phyloP scores from a whole-genome alignment of 2,888 invertebrate species.

The Thera britannica region DNA sequence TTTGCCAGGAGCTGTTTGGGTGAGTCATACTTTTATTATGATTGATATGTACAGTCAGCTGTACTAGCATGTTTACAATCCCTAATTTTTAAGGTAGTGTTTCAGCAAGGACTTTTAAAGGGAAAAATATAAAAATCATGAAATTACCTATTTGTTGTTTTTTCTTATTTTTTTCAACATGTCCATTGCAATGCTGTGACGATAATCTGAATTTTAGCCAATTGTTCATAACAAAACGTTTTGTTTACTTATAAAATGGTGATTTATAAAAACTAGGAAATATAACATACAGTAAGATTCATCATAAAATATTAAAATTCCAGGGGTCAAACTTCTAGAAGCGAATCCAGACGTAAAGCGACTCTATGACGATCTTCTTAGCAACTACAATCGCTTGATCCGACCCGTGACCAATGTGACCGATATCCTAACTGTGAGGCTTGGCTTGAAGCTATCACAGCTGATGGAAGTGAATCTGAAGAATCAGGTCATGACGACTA shows the following conservation, averaged over 20 bases:
- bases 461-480: conserved; percentile 96
- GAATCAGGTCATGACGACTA: conserved; percentile 97
- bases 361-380: conserved; percentile 97
- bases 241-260: too few relatives aligned
- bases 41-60: too few relatives aligned
- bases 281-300: too few relatives aligned
- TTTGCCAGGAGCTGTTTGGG: conserved; percentile 55
- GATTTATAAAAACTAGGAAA: too few relatives aligned
- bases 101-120: too few relatives aligned
- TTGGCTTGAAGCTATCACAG: conserved; percentile 95
- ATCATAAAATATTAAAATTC: conserved; percentile 36
- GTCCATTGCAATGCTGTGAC: too few relatives aligned
- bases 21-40: conserved; percentile 10
- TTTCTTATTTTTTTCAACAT: too few relatives aligned
- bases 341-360: conserved; percentile 97
- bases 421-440: conserved; percentile 95
- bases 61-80: too few relatives aligned
- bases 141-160: too few relatives aligned
- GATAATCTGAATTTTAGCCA: too few relatives aligned
- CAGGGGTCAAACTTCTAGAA: conserved; percentile 84
- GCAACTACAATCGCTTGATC: conserved; percentile 97
- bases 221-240: background rate
- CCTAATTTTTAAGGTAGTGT: too few relatives aligned
- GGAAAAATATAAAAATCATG: too few relatives aligned
- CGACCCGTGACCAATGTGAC: conserved; percentile 96